phyloP scores from a whole-genome alignment of 2,113 vertebrate species.

The Thamnophis sirtalis region DNA sequence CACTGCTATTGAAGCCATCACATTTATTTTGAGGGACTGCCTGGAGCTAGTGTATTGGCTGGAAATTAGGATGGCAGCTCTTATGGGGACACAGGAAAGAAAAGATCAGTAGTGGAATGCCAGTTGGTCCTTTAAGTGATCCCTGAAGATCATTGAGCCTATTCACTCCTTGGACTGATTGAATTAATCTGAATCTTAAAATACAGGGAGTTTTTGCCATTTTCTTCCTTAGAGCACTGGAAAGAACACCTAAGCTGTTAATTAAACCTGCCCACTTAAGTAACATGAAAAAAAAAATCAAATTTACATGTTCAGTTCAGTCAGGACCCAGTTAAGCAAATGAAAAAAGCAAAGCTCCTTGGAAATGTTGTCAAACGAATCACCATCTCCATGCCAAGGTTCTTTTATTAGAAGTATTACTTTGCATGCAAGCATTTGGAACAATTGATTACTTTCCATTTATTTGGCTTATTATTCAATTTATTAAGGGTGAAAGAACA shows the following conservation, averaged over 20 bases:
- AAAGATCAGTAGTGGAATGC: not conserved
- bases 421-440: conserved; percentile 22
- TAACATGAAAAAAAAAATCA: not conserved
- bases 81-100: not conserved
- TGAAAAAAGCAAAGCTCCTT: not conserved
- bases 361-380: not conserved
- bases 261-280: not conserved
- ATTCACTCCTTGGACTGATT: not conserved
- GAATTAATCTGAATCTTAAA: not conserved
- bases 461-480: not conserved
- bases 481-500: conserved; percentile 7
- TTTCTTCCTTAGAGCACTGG: not conserved
- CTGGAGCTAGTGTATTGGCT: not conserved
- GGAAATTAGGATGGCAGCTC: not conserved
- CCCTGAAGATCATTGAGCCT: not conserved
- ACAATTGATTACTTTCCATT: not conserved
- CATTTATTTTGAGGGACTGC: not conserved
- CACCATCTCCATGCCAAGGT: not conserved
- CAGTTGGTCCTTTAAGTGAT: not conserved
- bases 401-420: not conserved
- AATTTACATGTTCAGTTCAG: not conserved
- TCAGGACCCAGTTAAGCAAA: not conserved
- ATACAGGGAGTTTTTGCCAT: not conserved
- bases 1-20: not conserved
- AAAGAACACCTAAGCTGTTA: not conserved